Conservation (phyloP, 2,797 vertebrate genomes). For the Sebastes trivittatus region DNA sequence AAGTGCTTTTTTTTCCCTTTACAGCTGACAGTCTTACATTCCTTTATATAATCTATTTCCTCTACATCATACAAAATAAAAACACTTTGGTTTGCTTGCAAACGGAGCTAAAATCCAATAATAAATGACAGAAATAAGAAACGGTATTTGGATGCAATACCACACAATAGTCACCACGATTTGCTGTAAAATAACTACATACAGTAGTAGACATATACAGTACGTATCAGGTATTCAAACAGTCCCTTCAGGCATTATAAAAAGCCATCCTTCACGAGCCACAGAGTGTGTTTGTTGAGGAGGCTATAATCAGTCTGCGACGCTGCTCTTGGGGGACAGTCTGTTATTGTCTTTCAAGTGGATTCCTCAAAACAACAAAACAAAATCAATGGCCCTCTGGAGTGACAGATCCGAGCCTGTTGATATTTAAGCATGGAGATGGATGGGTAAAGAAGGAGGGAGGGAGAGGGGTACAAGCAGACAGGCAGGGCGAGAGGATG, state of each 20-base stretch:
- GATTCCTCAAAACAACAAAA: constrained; percentile 72
- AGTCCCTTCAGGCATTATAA: constrained; percentile 64
- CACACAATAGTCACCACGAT: constrained; percentile 61
- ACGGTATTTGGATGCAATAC: constrained; percentile 56
- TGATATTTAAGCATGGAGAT: constrained; percentile 73
- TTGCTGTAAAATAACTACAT: constrained; percentile 62
- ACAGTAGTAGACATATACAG: constrained; percentile 60
- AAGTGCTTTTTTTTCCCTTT: constrained; percentile 70
- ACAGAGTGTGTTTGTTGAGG: constrained; percentile 60
- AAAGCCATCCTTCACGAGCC: constrained; percentile 60
- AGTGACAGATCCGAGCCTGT: constrained; percentile 72
- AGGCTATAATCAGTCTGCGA: constrained; percentile 70
- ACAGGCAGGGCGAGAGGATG: constrained; percentile 46
- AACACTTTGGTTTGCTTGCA: constrained; percentile 83
- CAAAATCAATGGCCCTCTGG: constrained; percentile 75
- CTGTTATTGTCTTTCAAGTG: constrained; percentile 78
- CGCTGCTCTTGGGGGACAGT: constrained; percentile 59
- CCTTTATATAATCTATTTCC: constrained; percentile 52
- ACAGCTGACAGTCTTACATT: constrained; percentile 73
- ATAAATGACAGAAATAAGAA: constrained; percentile 27
- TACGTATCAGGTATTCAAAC: constrained; percentile 65
- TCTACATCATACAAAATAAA: constrained; percentile 66
- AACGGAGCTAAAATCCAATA: constrained; percentile 56
- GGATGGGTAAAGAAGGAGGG: constrained; percentile 42
- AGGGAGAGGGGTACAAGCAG: constrained; percentile 25